These are phyloP conservation scores for Zaprionus lachaisei DNA, from an alignment of 1,140 invertebrate species.

Conservation along the genomic window DNA sequence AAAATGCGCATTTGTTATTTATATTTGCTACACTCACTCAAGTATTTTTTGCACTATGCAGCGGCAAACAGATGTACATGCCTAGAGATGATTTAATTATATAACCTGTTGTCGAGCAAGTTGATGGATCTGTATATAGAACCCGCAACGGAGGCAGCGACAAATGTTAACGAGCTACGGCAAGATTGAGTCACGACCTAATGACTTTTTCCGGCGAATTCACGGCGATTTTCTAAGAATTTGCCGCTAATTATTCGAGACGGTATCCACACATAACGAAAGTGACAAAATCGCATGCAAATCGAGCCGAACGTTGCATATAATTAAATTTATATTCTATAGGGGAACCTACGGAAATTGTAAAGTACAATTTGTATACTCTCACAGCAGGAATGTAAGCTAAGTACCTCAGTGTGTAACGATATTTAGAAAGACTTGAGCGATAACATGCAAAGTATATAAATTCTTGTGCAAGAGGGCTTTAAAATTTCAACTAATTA, in stretches of 20 bases:
- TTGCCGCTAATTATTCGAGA: conserved; percentile 5
- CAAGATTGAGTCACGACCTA: conserved; percentile 53
- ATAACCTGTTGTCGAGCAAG: conserved; percentile 19
- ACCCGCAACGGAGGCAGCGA: conserved; percentile 6
- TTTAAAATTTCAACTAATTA: not conserved
- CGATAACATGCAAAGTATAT: not conserved
- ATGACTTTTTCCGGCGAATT: conserved; percentile 49
- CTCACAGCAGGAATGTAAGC: not conserved
- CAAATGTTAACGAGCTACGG: conserved; percentile 13
- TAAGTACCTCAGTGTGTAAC: not conserved
- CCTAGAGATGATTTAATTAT: conserved; percentile 40
- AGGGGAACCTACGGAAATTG: not conserved
- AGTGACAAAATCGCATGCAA: conserved; percentile 22
- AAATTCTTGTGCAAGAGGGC: not conserved
- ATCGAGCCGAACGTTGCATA: not conserved
- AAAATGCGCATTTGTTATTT: conserved; percentile 51
- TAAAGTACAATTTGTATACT: not conserved
- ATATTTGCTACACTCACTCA: conserved; percentile 31
- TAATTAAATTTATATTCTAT: not conserved
- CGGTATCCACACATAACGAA: conserved; percentile 2
- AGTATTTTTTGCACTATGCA: conserved; percentile 11
- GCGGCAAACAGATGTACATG: not conserved
- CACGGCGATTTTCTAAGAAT: conserved; percentile 43
- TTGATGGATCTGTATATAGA: conserved; percentile 12
- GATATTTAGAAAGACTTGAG: not conserved